Evolutionary conservation across 2,113 vertebrate genomes (phyloP).

Genomic region (Amblyopsis rosae): DNA sequence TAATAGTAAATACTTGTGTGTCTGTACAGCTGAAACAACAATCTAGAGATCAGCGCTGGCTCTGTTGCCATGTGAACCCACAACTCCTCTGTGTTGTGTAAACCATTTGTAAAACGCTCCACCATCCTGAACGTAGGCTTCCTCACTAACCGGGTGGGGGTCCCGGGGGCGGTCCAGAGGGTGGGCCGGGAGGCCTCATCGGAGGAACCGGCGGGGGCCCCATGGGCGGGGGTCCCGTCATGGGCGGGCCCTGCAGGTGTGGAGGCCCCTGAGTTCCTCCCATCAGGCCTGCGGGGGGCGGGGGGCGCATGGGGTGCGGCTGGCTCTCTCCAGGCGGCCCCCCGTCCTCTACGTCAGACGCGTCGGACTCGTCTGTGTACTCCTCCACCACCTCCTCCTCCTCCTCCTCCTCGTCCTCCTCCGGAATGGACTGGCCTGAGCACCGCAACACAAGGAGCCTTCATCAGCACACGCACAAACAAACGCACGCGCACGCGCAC

Average conservation of each 20-base stretch:
- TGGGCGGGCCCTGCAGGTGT: constrained; percentile 90
- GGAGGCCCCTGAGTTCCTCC: constrained; percentile 68
- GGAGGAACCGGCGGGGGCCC: constrained; percentile 92
- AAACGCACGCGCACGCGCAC: no score
- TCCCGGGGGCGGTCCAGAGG: constrained; percentile 94
- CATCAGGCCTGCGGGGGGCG: constrained; percentile 62
- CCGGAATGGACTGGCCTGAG: constrained; percentile 93
- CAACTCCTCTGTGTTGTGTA: no score
- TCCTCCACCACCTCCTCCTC: constrained; percentile 89
- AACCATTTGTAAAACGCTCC: no score
- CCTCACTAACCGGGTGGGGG: constrained; percentile 87
- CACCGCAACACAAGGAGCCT: constrained; percentile 2
- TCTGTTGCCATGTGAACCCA: no score
- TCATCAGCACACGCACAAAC: no score
- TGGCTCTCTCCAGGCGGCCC: constrained; percentile 68
- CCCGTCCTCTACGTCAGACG: constrained; percentile 81
- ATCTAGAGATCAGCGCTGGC: no score
- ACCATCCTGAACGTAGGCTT: neutral
- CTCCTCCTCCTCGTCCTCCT: constrained; percentile 89
- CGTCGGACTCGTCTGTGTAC: constrained; percentile 87
- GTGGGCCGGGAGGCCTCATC: constrained; percentile 92
- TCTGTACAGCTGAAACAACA: no score
- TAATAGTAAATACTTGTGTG: no score
- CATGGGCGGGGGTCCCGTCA: constrained; percentile 91
- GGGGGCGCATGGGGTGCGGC: constrained; percentile 67